phyloP scores from a whole-genome alignment of 2,113 vertebrate genomes.

The Grammomys dolichurus region DNA sequence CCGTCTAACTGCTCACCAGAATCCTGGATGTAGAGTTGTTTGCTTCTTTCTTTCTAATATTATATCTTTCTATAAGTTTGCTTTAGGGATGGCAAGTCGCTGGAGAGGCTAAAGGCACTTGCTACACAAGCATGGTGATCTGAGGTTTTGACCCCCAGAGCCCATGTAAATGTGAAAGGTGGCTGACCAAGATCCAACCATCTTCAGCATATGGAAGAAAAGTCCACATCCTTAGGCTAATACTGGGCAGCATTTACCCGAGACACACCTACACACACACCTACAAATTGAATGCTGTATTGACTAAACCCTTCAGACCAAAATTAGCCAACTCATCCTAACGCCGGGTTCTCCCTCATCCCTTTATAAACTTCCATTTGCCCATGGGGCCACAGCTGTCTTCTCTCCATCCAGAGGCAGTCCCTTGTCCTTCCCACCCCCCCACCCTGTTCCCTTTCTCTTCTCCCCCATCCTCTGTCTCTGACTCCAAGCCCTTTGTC shows the following conservation, averaged over 20 bases:
- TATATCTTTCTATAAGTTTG: conserved; percentile 6
- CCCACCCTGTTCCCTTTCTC: too few species aligned
- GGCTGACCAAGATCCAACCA: too few species aligned
- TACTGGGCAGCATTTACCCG: background rate
- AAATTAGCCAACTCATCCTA: too few species aligned
- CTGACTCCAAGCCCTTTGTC: too few species aligned
- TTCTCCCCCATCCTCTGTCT: too few species aligned
- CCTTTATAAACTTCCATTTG: too few species aligned
- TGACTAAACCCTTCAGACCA: too few species aligned
- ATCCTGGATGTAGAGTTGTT: too few species aligned
- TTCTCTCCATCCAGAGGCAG: too few species aligned
- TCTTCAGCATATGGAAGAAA: background rate
- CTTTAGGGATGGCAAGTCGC: background rate
- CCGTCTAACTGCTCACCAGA: background rate
- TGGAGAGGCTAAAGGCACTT: background rate
- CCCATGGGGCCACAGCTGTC: too few species aligned
- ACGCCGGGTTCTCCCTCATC: too few species aligned
- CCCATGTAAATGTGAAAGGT: background rate
- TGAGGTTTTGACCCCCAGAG: background rate
- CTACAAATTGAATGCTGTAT: background rate
- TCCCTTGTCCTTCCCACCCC: too few species aligned
- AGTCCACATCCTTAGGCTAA: background rate
- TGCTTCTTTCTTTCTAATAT: background rate
- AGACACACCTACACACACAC: background rate
- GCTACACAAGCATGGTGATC: background rate